Conservation (phyloP, 1,140 invertebrate species). For the Chrysomallon squamiferum region DNA sequence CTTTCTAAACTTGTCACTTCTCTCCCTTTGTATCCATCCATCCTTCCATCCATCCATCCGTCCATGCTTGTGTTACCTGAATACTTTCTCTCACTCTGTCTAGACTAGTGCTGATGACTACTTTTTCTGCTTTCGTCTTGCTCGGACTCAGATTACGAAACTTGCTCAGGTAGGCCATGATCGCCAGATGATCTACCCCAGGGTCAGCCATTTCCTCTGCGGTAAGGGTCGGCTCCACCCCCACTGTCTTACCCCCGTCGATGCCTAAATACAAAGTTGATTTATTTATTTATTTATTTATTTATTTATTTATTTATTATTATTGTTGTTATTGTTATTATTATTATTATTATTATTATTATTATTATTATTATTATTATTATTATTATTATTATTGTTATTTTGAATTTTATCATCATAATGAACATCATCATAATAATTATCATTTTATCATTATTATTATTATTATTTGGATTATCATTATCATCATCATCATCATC, state of each 20-base stretch:
- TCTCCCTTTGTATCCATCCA: no score
- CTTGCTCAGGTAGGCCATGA: constrained; percentile 91
- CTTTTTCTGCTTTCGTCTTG: constrained; percentile 45
- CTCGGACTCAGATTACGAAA: constrained; percentile 84
- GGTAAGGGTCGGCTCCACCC: constrained; percentile 86
- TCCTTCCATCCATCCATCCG: background rate
- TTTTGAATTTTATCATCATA: no score
- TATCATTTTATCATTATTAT: no score
- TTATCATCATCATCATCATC: no score
- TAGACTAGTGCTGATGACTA: constrained; percentile 36
- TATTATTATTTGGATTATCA: no score
- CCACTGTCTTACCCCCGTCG: constrained; percentile 63
- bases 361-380: background rate
- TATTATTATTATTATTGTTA: no score
- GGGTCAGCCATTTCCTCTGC: constrained; percentile 94
- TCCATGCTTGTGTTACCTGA: constrained; percentile 25
- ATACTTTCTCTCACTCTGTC: constrained; percentile 34
- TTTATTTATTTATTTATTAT: background rate
- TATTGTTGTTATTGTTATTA: background rate
- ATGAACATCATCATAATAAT: no score
- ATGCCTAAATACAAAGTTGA: constrained; percentile 48
- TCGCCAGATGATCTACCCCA: constrained; percentile 91
- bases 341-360: constrained; percentile 2
- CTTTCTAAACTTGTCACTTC: no score
- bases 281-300: background rate